These are phyloP conservation scores for Paracyclopina nana DNA, from an alignment of 1,140 invertebrate species.

Conservation along the genomic window DNA sequence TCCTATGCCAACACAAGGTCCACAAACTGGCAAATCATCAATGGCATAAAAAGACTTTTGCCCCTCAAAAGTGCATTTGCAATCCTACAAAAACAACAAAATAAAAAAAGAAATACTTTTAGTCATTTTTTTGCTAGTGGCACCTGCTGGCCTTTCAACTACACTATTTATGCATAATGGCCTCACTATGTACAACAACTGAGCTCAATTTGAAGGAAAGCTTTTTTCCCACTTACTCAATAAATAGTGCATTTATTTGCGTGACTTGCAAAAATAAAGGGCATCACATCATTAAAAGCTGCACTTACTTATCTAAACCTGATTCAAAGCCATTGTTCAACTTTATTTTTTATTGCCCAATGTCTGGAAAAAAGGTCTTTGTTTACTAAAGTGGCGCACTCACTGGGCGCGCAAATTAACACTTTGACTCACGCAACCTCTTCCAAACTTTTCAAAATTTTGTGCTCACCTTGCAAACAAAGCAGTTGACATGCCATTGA, in stretches of 20 bases:
- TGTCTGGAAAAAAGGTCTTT: too few species aligned
- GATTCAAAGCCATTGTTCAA: background rate
- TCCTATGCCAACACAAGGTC: constrained; percentile 54
- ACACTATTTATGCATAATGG: background rate
- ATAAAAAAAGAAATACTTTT: constrained; percentile 1
- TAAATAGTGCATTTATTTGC: background rate
- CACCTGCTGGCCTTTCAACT: too few species aligned
- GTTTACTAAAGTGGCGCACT: too few species aligned
- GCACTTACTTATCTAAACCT: background rate
- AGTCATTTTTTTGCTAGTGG: too few species aligned
- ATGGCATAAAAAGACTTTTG: constrained; percentile 78
- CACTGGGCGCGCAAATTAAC: background rate
- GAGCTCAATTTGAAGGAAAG: background rate
- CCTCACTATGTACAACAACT: background rate
- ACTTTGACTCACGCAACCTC: background rate
- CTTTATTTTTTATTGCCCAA: background rate
- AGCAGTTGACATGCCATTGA: constrained; percentile 1
- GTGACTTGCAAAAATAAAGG: background rate
- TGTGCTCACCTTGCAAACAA: constrained; percentile 3
- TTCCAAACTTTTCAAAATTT: background rate
- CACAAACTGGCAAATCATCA: constrained; percentile 75
- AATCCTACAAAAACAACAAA: constrained; percentile 44
- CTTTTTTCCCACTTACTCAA: background rate
- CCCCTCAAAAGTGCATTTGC: constrained; percentile 67
- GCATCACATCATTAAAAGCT: background rate